Evolutionary conservation across 2,113 vertebrate species (phyloP).

Genomic region (Muntiacus reevesi): DNA sequence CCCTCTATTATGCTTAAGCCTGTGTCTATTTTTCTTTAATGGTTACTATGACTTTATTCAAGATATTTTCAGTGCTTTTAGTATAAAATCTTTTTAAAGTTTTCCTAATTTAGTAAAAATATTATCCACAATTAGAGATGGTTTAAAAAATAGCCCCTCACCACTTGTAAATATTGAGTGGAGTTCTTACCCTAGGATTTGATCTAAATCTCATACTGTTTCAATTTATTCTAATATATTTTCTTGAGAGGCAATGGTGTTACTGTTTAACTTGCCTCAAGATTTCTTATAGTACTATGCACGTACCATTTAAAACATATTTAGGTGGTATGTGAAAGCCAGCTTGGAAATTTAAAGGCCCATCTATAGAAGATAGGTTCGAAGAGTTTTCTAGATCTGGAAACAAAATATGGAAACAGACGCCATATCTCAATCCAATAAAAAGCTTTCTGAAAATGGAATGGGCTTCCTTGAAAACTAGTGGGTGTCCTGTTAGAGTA

Average conservation of each 20-base stretch:
- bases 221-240: not conserved
- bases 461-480: not conserved
- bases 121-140: not conserved
- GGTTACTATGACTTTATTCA: not conserved
- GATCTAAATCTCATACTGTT: not conserved
- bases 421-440: not conserved
- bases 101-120: not conserved
- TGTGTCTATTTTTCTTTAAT: not conserved
- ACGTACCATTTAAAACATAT: not conserved
- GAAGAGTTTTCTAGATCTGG: not conserved
- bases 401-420: not conserved
- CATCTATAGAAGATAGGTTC: not conserved
- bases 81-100: not conserved
- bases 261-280: not conserved
- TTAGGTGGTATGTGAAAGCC: not conserved
- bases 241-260: not conserved
- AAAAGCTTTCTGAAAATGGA: not conserved
- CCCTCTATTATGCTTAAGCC: not conserved
- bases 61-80: not conserved
- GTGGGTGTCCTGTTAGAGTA: not conserved
- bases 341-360: not conserved
- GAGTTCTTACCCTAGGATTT: not conserved
- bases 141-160: not conserved
- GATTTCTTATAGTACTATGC: not conserved
- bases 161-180: not conserved